Percentiles rank a stretch among this genome's conserved stretches.
phyloP scores from a whole-genome alignment of 2,113 vertebrate genomes.

The Pachyramphus minor region DNA sequence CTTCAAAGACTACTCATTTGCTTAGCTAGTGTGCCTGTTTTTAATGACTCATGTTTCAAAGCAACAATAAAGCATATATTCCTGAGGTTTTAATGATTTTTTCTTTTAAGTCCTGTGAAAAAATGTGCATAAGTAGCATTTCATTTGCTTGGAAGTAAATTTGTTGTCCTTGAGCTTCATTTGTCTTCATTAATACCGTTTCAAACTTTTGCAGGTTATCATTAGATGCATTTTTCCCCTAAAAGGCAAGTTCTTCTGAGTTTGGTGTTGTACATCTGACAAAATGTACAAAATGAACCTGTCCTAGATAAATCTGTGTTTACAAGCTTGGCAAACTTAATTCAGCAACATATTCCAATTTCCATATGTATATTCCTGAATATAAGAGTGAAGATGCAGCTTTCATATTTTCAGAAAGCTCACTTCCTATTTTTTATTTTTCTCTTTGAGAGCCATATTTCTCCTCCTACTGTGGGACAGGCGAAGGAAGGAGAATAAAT shows the following conservation, averaged over 20 bases:
- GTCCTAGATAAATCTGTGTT: not conserved
- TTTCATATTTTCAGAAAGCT: not conserved
- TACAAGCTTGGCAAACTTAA: not conserved
- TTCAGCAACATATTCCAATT: not conserved
- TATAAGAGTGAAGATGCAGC: not conserved
- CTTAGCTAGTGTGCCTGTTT: not conserved
- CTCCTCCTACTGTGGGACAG: not conserved
- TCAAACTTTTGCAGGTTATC: not conserved
- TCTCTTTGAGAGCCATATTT: not conserved
- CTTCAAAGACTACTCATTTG: constrained; percentile 31
- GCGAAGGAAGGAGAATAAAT: not conserved
- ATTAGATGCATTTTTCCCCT: not conserved
- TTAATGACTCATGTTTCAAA: constrained; percentile 13
- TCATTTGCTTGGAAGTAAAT: not conserved
- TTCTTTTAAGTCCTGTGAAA: constrained; percentile 18
- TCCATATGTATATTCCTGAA: not conserved
- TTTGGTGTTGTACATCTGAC: not conserved
- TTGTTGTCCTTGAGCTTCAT: not conserved
- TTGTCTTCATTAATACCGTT: not conserved
- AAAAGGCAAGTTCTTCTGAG: not conserved
- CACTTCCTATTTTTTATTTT: not conserved
- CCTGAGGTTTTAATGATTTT: not conserved
- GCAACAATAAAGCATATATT: constrained; percentile 12
- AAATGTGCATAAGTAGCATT: not conserved
- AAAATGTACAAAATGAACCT: not conserved